These are phyloP conservation scores for Dolichoris vasculosae DNA, from an alignment of 1,140 invertebrate species.

Conservation along the genomic window DNA sequence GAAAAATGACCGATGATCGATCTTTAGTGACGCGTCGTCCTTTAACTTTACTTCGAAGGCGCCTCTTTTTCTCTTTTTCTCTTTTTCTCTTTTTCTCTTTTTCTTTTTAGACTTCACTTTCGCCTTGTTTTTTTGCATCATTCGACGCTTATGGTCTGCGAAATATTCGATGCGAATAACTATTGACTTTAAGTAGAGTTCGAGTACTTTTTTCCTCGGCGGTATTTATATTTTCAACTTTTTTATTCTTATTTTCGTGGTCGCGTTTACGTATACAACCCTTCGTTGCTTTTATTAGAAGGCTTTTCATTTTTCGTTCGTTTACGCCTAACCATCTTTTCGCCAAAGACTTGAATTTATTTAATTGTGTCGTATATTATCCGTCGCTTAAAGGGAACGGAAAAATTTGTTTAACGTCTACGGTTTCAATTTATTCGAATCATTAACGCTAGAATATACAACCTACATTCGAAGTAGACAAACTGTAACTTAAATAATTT, in stretches of 20 bases:
- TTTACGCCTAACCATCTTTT: not conserved
- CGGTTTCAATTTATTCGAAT: not conserved
- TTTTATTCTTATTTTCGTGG: no score
- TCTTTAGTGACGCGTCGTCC: constrained; percentile 20
- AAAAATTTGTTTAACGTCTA: not conserved
- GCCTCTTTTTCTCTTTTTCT: no score
- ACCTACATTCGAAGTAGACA: not conserved
- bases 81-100: no score
- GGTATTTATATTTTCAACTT: not conserved
- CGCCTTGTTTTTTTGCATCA: not conserved
- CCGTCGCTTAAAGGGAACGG: not conserved
- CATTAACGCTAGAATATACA: not conserved
- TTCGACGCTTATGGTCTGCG: not conserved
- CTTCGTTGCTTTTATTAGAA: not conserved
- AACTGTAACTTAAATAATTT: not conserved
- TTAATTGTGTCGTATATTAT: not conserved
- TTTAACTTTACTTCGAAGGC: not conserved
- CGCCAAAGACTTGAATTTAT: not conserved
- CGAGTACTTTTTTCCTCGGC: not conserved
- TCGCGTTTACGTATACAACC: not conserved
- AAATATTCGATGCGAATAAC: not conserved
- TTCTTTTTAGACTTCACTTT: not conserved
- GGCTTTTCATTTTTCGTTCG: not conserved
- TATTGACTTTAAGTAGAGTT: not conserved
- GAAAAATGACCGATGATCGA: constrained; percentile 38